These are phyloP conservation scores for Cheilosia scutellata DNA, from an alignment of 2,888 invertebrate species.

Conservation along the genomic window DNA sequence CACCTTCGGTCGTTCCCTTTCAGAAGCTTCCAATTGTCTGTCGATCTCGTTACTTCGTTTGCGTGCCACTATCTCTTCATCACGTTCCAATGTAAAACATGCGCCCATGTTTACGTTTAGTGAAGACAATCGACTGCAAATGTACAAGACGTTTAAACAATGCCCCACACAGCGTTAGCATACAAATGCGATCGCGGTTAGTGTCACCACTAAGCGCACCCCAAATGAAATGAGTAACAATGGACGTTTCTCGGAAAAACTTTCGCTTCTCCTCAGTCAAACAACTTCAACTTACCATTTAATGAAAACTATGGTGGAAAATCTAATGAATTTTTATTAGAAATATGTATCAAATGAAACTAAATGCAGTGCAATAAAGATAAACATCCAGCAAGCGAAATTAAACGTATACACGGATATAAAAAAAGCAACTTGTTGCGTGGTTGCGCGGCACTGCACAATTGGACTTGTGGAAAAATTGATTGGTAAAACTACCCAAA, in stretches of 20 bases:
- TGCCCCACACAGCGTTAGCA: slow-evolving; percentile 38
- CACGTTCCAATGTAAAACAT: slow-evolving; percentile 87
- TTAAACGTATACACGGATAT: slow-evolving; percentile 7
- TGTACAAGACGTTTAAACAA: slow-evolving; percentile 25
- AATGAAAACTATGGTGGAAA: slow-evolving; percentile 19
- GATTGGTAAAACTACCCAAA: slow-evolving; percentile 2
- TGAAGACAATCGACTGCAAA: slow-evolving; percentile 69
- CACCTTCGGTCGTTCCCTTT: slow-evolving; percentile 86
- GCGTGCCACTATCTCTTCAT: slow-evolving; percentile 86
- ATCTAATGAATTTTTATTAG: not conserved
- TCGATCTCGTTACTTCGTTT: slow-evolving; percentile 87
- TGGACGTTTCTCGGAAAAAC: slow-evolving; percentile 62
- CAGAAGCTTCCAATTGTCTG: slow-evolving; percentile 86
- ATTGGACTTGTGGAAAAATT: not conserved
- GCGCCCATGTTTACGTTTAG: slow-evolving; percentile 85
- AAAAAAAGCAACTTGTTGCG: slow-evolving; percentile 43
- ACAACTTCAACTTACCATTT: slow-evolving; percentile 59
- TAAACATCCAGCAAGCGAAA: slow-evolving; percentile 23
- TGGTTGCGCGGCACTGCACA: slow-evolving; percentile 42
- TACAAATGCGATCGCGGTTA: slow-evolving; percentile 50
- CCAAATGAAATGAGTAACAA: slow-evolving; percentile 50
- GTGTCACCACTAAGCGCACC: slow-evolving; percentile 44
- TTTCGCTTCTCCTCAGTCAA: slow-evolving; percentile 37
- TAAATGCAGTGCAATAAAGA: slow-evolving; percentile 20
- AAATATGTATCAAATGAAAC: not conserved